Percentiles rank a stretch among this genome's conserved stretches.
Evolutionary conservation across 2,888 invertebrate species (phyloP).

Genomic region (Phasia obesa): DNA sequence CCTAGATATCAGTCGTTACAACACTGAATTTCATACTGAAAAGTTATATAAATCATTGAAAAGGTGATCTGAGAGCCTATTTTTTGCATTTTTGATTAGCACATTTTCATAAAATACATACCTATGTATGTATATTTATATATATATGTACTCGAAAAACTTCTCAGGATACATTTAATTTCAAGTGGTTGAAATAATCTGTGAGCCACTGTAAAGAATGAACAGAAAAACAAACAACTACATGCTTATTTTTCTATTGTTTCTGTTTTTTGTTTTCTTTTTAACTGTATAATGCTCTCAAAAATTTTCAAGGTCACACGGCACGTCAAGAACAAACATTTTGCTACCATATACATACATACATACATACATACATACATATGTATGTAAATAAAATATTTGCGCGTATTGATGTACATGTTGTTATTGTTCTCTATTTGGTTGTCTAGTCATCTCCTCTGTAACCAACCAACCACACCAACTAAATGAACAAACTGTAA

Average conservation of each 20-base stretch:
- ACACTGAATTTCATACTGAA: too few species aligned
- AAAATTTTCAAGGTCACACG: slow-evolving; percentile 68
- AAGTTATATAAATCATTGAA: too few species aligned
- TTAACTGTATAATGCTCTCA: slow-evolving; percentile 49
- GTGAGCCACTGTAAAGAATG: too few species aligned
- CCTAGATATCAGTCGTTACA: too few species aligned
- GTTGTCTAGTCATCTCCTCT: neutral
- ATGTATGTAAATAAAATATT: neutral
- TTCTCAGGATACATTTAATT: too few species aligned
- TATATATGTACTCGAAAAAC: too few species aligned
- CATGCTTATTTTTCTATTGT: slow-evolving; percentile 13
- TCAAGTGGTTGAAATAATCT: too few species aligned
- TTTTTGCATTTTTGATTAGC: too few species aligned
- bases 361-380: slow-evolving; percentile 16
- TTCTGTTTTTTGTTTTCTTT: slow-evolving; percentile 37
- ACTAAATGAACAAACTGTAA: neutral
- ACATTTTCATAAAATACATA: too few species aligned
- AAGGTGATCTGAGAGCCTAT: too few species aligned
- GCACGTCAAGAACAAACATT: slow-evolving; percentile 59
- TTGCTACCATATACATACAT: neutral
- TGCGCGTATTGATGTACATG: neutral
- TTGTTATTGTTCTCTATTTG: neutral
- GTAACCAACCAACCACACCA: neutral
- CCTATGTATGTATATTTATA: too few species aligned
- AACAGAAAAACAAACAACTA: neutral